phyloP scores from a whole-genome alignment of 2,113 vertebrate genomes.

The Chroicocephalus ridibundus region DNA sequence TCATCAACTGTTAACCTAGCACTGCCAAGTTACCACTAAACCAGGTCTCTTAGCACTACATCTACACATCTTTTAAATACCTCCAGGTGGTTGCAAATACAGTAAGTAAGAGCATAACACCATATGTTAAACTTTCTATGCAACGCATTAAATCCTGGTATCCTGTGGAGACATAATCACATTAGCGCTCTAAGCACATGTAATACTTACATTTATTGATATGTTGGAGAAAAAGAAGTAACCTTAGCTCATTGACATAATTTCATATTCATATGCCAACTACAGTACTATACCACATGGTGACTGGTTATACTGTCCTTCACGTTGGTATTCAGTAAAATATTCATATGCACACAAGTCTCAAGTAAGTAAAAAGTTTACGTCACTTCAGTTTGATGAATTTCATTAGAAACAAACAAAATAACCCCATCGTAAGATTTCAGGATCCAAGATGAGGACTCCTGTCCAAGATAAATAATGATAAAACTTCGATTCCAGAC shows the following conservation, averaged over 20 bases:
- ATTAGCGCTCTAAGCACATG: slow-evolving; percentile 20
- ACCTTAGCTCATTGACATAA: neutral
- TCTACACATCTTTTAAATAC: neutral
- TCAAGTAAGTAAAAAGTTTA: neutral
- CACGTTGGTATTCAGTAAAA: neutral
- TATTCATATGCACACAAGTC: neutral
- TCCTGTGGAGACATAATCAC: slow-evolving; percentile 25
- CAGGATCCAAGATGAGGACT: neutral
- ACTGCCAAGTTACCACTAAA: neutral
- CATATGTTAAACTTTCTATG: neutral
- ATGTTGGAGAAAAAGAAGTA: neutral
- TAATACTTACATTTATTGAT: neutral
- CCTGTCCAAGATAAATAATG: neutral
- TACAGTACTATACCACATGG: neutral
- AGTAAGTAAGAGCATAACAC: neutral
- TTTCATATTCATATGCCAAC: neutral
- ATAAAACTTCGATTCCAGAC: neutral
- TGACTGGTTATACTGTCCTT: neutral
- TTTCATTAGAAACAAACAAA: neutral
- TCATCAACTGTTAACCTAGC: neutral
- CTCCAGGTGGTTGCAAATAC: neutral
- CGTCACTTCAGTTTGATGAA: neutral
- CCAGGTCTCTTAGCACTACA: neutral
- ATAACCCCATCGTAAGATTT: neutral
- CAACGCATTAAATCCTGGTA: neutral